These are phyloP conservation scores for Pediacus dermestoides DNA, from an alignment of 2,888 invertebrate genomes.

Conservation along the genomic window DNA sequence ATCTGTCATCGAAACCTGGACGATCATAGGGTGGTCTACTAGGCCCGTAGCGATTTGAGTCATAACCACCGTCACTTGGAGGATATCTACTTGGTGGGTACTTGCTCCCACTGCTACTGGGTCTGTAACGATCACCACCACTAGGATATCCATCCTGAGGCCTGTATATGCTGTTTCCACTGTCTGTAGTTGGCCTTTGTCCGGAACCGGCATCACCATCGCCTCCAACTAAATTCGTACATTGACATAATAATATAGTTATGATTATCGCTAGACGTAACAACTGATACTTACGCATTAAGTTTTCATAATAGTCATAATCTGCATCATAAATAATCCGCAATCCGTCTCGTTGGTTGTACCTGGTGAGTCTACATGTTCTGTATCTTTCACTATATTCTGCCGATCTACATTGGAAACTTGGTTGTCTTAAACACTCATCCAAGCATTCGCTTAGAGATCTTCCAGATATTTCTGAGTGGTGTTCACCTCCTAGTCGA, in stretches of 20 bases:
- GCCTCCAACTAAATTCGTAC: conserved; percentile 36
- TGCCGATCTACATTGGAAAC: conserved; percentile 85
- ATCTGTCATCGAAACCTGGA: conserved; percentile 29
- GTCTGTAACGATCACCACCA: conserved; percentile 27
- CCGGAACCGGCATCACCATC: conserved; percentile 35
- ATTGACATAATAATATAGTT: conserved; percentile 7
- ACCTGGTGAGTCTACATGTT: conserved; percentile 79
- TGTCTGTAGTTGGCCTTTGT: conserved; percentile 32
- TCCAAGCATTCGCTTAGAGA: conserved; percentile 87
- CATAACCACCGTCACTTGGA: conserved; percentile 36
- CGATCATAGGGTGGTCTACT: conserved; percentile 15
- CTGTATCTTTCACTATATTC: conserved; percentile 84
- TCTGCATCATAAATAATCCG: conserved; percentile 86
- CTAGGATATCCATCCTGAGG: conserved; percentile 23
- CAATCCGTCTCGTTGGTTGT: conserved; percentile 84
- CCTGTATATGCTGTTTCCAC: conserved; percentile 27
- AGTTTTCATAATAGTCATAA: conserved; percentile 89
- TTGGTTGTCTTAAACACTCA: conserved; percentile 83
- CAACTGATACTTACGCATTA: conserved; percentile 72
- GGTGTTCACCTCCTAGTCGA: conserved; percentile 81
- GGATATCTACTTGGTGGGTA: conserved; percentile 40
- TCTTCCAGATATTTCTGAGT: conserved; percentile 83
- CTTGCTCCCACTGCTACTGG: conserved; percentile 26
- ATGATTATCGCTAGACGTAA: conserved; percentile 5
- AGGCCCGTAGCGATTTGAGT: conserved; percentile 28